phyloP scores from a whole-genome alignment of 2,888 invertebrate species.

The Actias luna region DNA sequence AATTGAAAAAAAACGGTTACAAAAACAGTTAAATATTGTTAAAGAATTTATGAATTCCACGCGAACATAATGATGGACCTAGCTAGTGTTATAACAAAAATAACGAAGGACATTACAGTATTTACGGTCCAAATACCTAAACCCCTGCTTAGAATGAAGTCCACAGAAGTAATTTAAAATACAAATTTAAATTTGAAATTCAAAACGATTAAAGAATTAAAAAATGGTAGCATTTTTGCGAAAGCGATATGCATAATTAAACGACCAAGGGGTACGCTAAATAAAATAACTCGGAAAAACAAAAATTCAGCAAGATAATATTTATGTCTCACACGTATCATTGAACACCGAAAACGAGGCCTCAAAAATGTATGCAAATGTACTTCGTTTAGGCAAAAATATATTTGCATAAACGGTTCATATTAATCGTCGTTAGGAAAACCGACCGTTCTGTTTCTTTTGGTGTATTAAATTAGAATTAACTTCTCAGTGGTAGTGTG shows the following conservation, averaged over 20 bases:
- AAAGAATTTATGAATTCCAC: no score
- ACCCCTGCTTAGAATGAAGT: neutral
- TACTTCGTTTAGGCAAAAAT: constrained; percentile 39
- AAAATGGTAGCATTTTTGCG: constrained; percentile 32
- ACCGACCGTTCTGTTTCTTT: neutral
- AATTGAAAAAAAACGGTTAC: no score
- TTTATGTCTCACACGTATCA: constrained; percentile 68
- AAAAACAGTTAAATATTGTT: no score
- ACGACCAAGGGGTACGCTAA: constrained; percentile 53
- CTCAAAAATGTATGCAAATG: constrained; percentile 55
- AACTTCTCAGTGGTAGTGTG: neutral
- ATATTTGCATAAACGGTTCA: constrained; percentile 55
- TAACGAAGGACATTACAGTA: neutral
- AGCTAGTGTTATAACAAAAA: neutral
- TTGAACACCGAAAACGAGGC: constrained; percentile 62
- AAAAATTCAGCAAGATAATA: constrained; percentile 64
- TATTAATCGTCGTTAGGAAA: constrained; percentile 44
- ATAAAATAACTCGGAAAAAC: constrained; percentile 40
- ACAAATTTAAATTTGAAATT: constrained; percentile 17
- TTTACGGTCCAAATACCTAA: constrained; percentile 22
- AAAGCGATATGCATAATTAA: constrained; percentile 46
- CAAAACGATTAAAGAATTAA: constrained; percentile 32
- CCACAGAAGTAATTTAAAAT: constrained; percentile 4
- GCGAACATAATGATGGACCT: no score
- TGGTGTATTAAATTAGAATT: neutral